Conservation (phyloP, 2,888 invertebrate species). For the Lochmaea crataegi region DNA sequence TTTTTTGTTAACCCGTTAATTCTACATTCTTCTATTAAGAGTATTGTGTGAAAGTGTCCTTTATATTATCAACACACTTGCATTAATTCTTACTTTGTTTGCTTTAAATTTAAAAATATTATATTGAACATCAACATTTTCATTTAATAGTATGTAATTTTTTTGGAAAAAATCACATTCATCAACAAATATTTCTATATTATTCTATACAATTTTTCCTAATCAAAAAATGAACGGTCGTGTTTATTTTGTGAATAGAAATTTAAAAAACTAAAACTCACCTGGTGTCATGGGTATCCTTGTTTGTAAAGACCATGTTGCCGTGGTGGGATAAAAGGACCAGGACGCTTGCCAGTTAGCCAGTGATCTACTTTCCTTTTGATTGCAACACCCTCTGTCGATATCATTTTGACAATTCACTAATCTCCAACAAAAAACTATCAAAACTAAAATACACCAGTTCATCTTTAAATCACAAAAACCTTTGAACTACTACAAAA, state of each 20-base stretch:
- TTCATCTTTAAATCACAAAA: slow-evolving; percentile 46
- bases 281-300: slow-evolving; percentile 60
- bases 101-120: no score
- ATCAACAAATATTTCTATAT: no score
- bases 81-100: no score
- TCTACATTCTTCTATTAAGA: no score
- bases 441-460: slow-evolving; percentile 40
- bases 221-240: no score
- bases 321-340: slow-evolving; percentile 54
- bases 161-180: no score
- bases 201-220: no score
- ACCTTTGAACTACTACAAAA: slow-evolving; percentile 24
- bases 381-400: slow-evolving; percentile 40
- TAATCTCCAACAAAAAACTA: slow-evolving; percentile 36
- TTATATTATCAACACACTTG: no score
- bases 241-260: not conserved
- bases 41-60: no score
- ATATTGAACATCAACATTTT: no score
- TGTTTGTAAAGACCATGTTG: slow-evolving; percentile 58
- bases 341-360: slow-evolving; percentile 54
- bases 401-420: slow-evolving; percentile 26
- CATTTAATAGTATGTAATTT: no score
- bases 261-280: slow-evolving; percentile 33
- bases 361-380: slow-evolving; percentile 45
- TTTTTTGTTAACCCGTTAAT: no score